Base-by-base conservation (phyloP, 2,888 invertebrate genomes). In the Marronus borbonicus region DNA sequence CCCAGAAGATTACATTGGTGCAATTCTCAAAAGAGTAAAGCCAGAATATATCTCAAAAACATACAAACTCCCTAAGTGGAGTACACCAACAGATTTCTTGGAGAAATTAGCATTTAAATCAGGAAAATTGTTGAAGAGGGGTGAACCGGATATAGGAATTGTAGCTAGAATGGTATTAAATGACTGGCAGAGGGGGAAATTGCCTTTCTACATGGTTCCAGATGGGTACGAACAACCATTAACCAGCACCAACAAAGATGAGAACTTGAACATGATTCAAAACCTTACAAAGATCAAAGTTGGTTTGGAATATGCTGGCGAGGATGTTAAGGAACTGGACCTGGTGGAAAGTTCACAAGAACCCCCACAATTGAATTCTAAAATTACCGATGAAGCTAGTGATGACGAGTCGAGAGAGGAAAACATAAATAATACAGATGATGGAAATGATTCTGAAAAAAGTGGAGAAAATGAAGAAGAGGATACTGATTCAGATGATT, bases 101-200 rank as follows among this genome's bases (percentile, higher is more conserved):
- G 97, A 98, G 85, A 95, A 98, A 89, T 87, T 98, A 84, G 98
- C 98, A 0, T 91, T 92, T 70, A 93, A 95, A 81, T 92, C 93
- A 12, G 99, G 99, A 0, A 97, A 97, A 89, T 90, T 99, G 76
- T 88, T 98, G 10, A 99, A 98, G 88, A 97, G 97, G 83, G 99
- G 98, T n/a, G 98, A 99, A 86, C 97, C 99, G 10, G 98, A 99
- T 89, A 90, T 98, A 24, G 90, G 92, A 69, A 95, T 95, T 79
- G 95, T 95, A 0, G 95, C 99, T 0, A 94, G 95, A 87, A 98
- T 98, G 96, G 93, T 99, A 10, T 91, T 99, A 1, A 99, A 99
- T 90, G 99, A 99, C 88, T 99, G 98, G 96, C 99, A 99, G 89
- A 92, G 99, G 85, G 99, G 99, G 4, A 98, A 97, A 89, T 89